Evolutionary conservation across 2,797 vertebrate species (phyloP).

Genomic region (Balearica regulorum): DNA sequence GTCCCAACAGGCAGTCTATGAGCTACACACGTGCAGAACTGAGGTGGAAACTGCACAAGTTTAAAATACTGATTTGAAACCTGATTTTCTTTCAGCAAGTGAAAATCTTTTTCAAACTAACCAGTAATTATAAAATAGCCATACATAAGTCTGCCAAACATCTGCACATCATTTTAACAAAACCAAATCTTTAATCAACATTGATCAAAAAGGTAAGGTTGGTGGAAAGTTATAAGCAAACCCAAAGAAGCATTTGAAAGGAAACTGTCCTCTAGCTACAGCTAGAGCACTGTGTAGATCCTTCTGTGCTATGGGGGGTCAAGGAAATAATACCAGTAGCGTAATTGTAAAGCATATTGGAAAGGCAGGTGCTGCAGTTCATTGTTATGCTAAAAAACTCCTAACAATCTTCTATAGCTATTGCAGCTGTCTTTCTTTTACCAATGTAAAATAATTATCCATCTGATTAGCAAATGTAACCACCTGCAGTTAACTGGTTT

Average conservation of each 20-base stretch:
- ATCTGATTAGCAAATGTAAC: slow-evolving; percentile 51
- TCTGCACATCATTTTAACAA: not conserved
- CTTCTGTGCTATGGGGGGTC: not conserved
- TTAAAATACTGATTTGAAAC: not conserved
- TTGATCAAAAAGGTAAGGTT: not conserved
- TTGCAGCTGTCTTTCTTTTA: slow-evolving; percentile 51
- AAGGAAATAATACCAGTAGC: not conserved
- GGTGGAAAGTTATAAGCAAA: not conserved
- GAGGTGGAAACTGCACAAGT: not conserved
- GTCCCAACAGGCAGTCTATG: not conserved
- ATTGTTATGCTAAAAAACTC: slow-evolving; percentile 59
- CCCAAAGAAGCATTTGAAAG: not conserved
- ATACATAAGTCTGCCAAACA: not conserved
- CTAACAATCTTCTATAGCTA: slow-evolving; percentile 19
- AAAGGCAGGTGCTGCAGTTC: slow-evolving; percentile 57
- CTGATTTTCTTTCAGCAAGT: not conserved
- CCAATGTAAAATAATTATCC: slow-evolving; percentile 22
- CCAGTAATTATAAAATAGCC: not conserved
- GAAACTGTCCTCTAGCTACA: not conserved
- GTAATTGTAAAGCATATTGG: slow-evolving; percentile 29
- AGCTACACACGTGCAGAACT: not conserved
- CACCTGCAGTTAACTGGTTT: slow-evolving; percentile 45
- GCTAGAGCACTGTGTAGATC: not conserved
- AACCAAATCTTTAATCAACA: not conserved
- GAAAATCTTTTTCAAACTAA: not conserved